phyloP scores from a whole-genome alignment of 2,113 vertebrate species.

The Toxotes chatareus region DNA sequence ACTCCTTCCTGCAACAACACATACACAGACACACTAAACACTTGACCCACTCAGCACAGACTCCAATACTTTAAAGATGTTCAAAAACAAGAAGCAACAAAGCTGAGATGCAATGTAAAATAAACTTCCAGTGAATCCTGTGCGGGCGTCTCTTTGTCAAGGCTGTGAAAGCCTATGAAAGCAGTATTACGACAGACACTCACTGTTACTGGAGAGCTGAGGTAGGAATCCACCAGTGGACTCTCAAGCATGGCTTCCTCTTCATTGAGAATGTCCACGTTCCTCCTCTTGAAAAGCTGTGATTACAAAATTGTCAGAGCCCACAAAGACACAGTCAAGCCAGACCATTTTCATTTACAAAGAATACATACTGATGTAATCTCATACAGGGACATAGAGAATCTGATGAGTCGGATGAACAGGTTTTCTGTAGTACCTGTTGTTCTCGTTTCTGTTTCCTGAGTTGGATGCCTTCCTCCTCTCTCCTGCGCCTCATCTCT shows the following conservation, averaged over 20 bases:
- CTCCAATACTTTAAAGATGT: background rate
- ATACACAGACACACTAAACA: conserved; percentile 3
- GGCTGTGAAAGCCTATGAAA: background rate
- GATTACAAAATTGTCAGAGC: conserved; percentile 20
- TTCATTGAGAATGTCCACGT: conserved; percentile 94
- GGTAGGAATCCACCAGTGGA: conserved; percentile 91
- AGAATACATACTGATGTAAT: background rate
- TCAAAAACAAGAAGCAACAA: background rate
- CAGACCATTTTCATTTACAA: background rate
- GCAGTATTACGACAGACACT: conserved; percentile 61
- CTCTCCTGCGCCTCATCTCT: conserved; percentile 95
- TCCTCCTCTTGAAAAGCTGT: conserved; percentile 98
- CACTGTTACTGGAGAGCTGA: conserved; percentile 89
- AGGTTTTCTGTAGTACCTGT: conserved; percentile 83
- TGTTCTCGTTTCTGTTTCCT: conserved; percentile 99
- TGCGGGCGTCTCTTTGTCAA: background rate
- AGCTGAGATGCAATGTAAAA: background rate
- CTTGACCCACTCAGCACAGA: background rate
- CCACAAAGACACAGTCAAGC: background rate
- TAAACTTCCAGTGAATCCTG: background rate
- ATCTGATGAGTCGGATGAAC: background rate
- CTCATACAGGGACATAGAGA: background rate
- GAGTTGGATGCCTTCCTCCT: conserved; percentile 97
- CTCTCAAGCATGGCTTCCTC: conserved; percentile 93
- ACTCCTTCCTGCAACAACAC: conserved; percentile 89